phyloP scores from a whole-genome alignment of 2,888 invertebrate species.

The Acleris emargana region DNA sequence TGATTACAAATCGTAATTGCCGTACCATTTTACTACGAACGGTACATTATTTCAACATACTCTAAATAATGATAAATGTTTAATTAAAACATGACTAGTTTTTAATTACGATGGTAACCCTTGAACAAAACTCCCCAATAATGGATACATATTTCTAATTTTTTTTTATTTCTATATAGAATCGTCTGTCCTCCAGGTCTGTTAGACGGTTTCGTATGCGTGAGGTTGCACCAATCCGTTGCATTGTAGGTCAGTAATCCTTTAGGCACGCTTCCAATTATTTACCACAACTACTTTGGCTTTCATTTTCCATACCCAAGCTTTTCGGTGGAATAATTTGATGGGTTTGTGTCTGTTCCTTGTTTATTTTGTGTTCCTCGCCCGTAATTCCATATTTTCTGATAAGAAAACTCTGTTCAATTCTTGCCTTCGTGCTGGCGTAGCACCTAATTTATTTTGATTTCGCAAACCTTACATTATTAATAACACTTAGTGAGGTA shows the following conservation, averaged over 20 bases:
- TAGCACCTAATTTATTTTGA: slow-evolving; percentile 1
- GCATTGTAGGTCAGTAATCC: slow-evolving; percentile 79
- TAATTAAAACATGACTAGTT: no score
- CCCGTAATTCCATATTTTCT: slow-evolving; percentile 5
- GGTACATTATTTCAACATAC: no score
- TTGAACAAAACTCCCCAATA: neutral
- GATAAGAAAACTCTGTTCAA: slow-evolving; percentile 9
- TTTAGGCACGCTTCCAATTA: slow-evolving; percentile 65
- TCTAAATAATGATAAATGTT: no score
- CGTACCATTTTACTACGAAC: no score
- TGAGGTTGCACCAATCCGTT: slow-evolving; percentile 76
- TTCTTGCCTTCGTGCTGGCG: neutral
- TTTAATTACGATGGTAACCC: no score
- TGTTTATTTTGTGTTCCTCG: slow-evolving; percentile 23
- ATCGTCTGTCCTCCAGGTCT: slow-evolving; percentile 75
- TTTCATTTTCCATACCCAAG: slow-evolving; percentile 48
- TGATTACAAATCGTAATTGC: no score
- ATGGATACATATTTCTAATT: slow-evolving; percentile 1
- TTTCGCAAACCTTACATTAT: neutral
- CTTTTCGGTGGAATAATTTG: slow-evolving; percentile 43
- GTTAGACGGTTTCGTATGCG: slow-evolving; percentile 76
- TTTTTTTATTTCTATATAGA: slow-evolving; percentile 32
- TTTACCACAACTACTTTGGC: slow-evolving; percentile 48
- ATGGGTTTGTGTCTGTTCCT: slow-evolving; percentile 29
- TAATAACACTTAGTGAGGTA: neutral